Evolutionary conservation across 30 jellyfish, hydroid and myxozoan genomes (phyloP).

Genomic region (Hydractinia symbiolongicarpus): DNA sequence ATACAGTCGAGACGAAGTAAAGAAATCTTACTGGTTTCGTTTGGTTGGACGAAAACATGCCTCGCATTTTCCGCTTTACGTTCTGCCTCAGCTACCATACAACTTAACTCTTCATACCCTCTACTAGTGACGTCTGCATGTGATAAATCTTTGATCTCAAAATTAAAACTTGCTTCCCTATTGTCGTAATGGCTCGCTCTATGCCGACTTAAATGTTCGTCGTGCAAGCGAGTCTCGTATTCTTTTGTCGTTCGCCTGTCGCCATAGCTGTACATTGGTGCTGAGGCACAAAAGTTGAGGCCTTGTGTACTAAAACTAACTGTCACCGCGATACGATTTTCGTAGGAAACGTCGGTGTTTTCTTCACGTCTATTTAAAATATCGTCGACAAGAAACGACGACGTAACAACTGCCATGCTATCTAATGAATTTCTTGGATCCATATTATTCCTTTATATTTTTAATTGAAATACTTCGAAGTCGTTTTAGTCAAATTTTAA

Average conservation of each 20-base stretch:
- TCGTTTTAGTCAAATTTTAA: no score
- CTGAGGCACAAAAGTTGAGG: slow-evolving; percentile 2
- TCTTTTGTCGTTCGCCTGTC: slow-evolving; percentile 9
- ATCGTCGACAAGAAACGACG: slow-evolving; percentile 88
- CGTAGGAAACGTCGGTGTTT: background rate
- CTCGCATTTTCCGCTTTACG: slow-evolving; percentile 44
- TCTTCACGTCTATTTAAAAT: slow-evolving; percentile 54
- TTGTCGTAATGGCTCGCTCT: background rate
- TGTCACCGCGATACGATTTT: slow-evolving; percentile 12
- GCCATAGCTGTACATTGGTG: slow-evolving; percentile 18
- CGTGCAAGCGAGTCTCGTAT: background rate
- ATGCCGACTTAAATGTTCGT: background rate
- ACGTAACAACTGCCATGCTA: slow-evolving; percentile 37
- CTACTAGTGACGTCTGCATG: background rate
- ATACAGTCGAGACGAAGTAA: no score
- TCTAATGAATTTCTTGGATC: slow-evolving; percentile 4
- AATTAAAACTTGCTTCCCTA: background rate
- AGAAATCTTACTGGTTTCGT: slow-evolving; percentile 4
- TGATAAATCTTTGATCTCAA: background rate
- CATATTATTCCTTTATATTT: no score
- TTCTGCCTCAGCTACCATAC: slow-evolving; percentile 99
- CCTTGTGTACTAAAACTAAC: slow-evolving; percentile 3
- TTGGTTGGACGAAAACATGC: background rate
- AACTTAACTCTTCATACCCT: slow-evolving; percentile 54
- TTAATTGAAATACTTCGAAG: no score